A percentile compares a stretch with the other conserved stretches of the same genome.
Conservation (phyloP, 1,140 invertebrate species). For the Drosophila athabasca region DNA sequence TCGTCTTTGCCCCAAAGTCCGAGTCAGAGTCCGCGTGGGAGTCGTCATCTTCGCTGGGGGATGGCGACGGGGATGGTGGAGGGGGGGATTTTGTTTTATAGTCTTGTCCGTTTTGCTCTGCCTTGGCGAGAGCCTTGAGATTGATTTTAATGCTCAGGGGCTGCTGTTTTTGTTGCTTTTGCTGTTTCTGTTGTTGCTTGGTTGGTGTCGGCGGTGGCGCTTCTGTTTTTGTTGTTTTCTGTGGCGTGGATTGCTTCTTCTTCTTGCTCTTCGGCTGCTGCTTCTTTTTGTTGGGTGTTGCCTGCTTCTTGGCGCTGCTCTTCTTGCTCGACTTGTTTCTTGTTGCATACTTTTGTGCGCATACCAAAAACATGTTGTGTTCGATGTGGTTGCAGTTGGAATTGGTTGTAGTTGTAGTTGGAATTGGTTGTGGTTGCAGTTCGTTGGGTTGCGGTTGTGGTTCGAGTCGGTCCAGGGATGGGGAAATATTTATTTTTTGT, state of each 20-base stretch:
- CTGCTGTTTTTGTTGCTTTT: constrained; percentile 3
- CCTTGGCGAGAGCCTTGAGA: constrained; percentile 50
- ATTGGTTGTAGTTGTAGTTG: constrained; percentile 36
- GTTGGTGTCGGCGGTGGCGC: too few species aligned
- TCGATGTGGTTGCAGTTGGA: constrained; percentile 18
- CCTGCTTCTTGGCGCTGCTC: constrained; percentile 56
- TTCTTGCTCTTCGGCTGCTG: constrained; percentile 45
- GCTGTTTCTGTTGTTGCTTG: neutral
- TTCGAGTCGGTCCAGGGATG: too few species aligned
- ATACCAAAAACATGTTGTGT: constrained; percentile 15
- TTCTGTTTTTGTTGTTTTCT: constrained; percentile 21
- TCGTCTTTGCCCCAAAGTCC: constrained; percentile 32
- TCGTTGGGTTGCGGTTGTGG: constrained; percentile 6
- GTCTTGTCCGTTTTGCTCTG: constrained; percentile 23
- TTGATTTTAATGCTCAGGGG: constrained; percentile 68
- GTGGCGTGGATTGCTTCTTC: constrained; percentile 7
- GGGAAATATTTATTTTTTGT: too few species aligned
- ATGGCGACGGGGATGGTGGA: neutral
- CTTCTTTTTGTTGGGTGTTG: constrained; percentile 40
- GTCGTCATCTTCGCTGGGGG: constrained; percentile 7
- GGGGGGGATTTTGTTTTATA: constrained; percentile 7
- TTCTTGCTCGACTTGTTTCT: constrained; percentile 61
- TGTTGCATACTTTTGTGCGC: constrained; percentile 69
- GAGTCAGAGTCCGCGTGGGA: constrained; percentile 40
- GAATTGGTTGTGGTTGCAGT: constrained; percentile 18